Evolutionary conservation across 2,888 invertebrate genomes (phyloP), one percentile per base, ranked within the genome.

Genomic region (Busseola fusca): DNA sequence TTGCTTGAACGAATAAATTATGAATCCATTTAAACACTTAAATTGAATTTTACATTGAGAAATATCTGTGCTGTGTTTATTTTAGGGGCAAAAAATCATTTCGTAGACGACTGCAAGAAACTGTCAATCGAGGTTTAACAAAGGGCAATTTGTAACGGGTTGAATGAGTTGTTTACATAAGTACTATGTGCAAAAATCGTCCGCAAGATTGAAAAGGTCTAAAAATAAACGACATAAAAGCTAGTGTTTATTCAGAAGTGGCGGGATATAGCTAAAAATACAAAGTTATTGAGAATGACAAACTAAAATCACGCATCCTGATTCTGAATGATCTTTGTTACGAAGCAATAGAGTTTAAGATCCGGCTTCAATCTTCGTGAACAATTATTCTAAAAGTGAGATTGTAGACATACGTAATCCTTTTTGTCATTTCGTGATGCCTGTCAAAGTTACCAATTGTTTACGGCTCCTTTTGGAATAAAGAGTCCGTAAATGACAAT

Each of bases 401-500:
- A 73, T 81, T 69, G 67, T 73, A 68, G 58, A 74, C 48, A 84
- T 75, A 87, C 87, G 87, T 93, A 94, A 95, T 94, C 95, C 95
- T 94, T 95, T 93, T 91, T 92, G 93, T 92, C 87, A 89, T 87
- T 89, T 91, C 84, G 90, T 90, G 91, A 92, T 87, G 92, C 88
- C 89, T 94, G 95, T 95, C 95, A 93, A 93, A 91, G 90, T 92
- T 91, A 88, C 89, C 92, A 93, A 94, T 94, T 95, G 94, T 95
- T 92, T 93, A 92, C 86, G 89, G 84, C 85, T 91, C 87, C 90
- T 91, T 92, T 88, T 83, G 88, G 90, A 90, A 92, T 91, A 92
- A 91, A 89, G 90, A 87, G 88, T 87, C 88, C 90, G 90, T 90
- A 92, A 93, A 92, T 93, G 93, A 92, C 90, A 89, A 88, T 86